phyloP scores from a whole-genome alignment of 2,113 vertebrate genomes.

The Caloenas nicobarica region DNA sequence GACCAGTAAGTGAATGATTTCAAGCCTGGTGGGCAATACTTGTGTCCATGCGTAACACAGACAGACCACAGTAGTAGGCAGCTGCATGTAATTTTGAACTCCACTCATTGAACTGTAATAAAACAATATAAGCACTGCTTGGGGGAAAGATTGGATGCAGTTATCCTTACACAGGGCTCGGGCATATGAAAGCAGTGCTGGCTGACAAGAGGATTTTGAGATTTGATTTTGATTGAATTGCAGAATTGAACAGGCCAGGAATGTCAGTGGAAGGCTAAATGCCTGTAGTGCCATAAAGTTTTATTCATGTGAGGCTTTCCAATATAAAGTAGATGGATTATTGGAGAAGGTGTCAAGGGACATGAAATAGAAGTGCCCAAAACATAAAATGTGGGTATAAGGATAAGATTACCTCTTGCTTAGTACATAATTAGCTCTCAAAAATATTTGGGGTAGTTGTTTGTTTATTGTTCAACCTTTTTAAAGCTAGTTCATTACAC shows the following conservation, averaged over 20 bases:
- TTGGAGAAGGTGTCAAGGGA: conserved; percentile 81
- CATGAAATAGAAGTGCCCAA: conserved; percentile 77
- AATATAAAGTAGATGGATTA: conserved; percentile 85
- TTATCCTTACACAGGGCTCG: conserved; percentile 80
- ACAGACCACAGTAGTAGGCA: conserved; percentile 81
- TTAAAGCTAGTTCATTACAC: conserved; percentile 8
- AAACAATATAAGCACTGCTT: conserved; percentile 89
- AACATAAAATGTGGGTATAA: conserved; percentile 72
- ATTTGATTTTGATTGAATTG: conserved; percentile 88
- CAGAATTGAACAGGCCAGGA: conserved; percentile 83
- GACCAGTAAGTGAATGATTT: conserved; percentile 83
- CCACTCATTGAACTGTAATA: conserved; percentile 89
- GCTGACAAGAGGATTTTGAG: conserved; percentile 87
- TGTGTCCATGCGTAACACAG: conserved; percentile 78
- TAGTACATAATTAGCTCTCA: conserved; percentile 72
- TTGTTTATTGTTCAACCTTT: conserved; percentile 55
- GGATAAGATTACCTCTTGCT: conserved; percentile 74
- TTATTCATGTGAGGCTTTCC: conserved; percentile 86
- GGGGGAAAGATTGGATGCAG: conserved; percentile 83
- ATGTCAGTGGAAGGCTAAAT: conserved; percentile 85
- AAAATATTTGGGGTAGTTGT: conserved; percentile 49
- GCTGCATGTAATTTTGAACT: conserved; percentile 89
- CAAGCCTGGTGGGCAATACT: conserved; percentile 83
- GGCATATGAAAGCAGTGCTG: conserved; percentile 81
- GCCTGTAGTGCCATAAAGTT: conserved; percentile 84